phyloP scores from a whole-genome alignment of 2,113 vertebrate species.

The Nothocercus nigrocapillus region DNA sequence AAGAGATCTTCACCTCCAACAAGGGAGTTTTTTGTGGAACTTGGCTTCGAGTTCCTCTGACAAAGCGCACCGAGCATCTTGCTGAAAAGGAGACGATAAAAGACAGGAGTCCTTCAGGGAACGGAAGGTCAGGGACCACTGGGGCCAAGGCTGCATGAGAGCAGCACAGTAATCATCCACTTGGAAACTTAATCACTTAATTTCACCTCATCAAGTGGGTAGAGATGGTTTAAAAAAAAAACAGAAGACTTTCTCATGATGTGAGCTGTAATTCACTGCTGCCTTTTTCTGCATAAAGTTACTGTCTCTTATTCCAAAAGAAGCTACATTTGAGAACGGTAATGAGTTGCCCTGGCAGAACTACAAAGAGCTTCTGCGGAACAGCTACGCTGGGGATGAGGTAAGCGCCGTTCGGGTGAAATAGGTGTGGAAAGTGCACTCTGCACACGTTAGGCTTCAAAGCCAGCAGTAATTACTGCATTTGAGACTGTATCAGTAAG shows the following conservation, averaged over 20 bases:
- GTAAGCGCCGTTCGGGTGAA: slow-evolving; percentile 52
- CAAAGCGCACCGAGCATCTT: background rate
- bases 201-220: slow-evolving; percentile 67
- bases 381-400: background rate
- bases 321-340: background rate
- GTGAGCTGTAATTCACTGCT: slow-evolving; percentile 30
- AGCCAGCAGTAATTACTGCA: slow-evolving; percentile 49
- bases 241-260: slow-evolving; percentile 71
- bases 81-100: slow-evolving; percentile 67
- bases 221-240: slow-evolving; percentile 7
- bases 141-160: slow-evolving; percentile 35
- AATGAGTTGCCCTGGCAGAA: slow-evolving; percentile 63
- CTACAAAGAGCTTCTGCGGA: slow-evolving; percentile 55
- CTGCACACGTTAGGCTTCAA: slow-evolving; percentile 56
- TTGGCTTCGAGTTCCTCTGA: slow-evolving; percentile 49
- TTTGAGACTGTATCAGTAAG: slow-evolving; percentile 45
- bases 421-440: slow-evolving; percentile 65
- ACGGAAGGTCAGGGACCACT: slow-evolving; percentile 39
- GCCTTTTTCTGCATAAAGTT: slow-evolving; percentile 30
- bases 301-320: slow-evolving; percentile 31
- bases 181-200: slow-evolving; percentile 80
- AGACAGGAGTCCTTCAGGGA: background rate
- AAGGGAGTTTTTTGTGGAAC: slow-evolving; percentile 68
- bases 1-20: slow-evolving; percentile 5
- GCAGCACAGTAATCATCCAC: background rate